Conservation (phyloP, 2,113 vertebrate species). For the Passer montanus region DNA sequence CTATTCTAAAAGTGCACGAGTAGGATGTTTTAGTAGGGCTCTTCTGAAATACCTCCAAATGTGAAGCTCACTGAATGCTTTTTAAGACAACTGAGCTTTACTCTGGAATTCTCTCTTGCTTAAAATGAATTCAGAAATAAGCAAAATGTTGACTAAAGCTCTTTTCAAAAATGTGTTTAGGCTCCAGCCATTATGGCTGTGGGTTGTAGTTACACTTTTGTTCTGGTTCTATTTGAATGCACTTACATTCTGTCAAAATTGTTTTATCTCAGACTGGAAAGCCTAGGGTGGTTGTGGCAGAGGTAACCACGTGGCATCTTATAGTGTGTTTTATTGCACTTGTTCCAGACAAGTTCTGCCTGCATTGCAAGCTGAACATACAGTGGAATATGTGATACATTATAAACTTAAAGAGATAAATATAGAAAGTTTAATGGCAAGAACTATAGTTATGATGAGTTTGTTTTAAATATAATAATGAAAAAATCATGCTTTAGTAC, state of each 20-base stretch:
- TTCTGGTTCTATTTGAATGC: background rate
- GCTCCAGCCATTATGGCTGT: background rate
- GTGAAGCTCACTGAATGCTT: background rate
- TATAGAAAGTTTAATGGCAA: background rate
- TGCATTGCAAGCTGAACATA: background rate
- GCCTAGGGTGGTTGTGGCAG: background rate
- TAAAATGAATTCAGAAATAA: background rate
- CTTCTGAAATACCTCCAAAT: background rate
- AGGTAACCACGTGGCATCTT: background rate
- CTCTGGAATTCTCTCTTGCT: background rate
- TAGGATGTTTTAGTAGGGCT: background rate
- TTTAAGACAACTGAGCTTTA: background rate
- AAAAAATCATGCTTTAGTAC: background rate
- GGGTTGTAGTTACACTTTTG: background rate
- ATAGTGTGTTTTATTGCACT: background rate
- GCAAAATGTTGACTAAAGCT: background rate
- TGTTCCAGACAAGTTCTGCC: background rate
- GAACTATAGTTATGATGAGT: background rate
- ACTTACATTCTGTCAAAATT: background rate
- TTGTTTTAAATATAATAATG: background rate
- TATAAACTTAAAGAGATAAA: background rate
- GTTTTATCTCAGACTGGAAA: background rate
- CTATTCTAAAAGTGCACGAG: rapidly evolving
- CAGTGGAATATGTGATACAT: background rate
- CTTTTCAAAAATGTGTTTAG: background rate